Percentiles rank a stretch among this genome's conserved stretches.
phyloP scores from a whole-genome alignment of 2,888 invertebrate genomes.

The Alsophila aescularia region DNA sequence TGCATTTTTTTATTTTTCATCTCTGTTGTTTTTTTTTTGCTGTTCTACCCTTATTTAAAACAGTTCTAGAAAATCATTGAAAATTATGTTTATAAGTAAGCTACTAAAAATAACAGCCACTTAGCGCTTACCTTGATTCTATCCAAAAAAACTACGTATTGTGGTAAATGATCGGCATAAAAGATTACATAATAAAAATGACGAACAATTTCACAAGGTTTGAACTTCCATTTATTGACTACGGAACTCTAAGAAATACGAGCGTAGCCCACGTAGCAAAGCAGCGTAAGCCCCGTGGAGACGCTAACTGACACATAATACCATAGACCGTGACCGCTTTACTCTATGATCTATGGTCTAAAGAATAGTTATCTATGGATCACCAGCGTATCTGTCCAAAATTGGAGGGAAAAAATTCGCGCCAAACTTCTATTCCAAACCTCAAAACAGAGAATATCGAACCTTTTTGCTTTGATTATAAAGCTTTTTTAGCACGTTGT shows the following conservation, averaged over 20 bases:
- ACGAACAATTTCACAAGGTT: no score
- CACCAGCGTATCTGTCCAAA: conserved; percentile 65
- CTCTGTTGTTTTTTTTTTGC: no score
- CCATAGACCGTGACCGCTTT: conserved; percentile 84
- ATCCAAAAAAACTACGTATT: no score
- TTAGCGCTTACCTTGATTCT: no score
- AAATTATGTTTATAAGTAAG: no score
- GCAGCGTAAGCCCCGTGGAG: conserved; percentile 81
- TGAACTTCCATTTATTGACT: neutral
- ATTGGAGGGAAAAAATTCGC: conserved; percentile 63
- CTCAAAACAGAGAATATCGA: conserved; percentile 41
- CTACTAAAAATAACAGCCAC: no score
- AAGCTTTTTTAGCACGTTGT: conserved; percentile 29
- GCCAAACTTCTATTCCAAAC: conserved; percentile 42
- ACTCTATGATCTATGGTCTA: conserved; percentile 82
- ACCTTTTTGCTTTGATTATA: conserved; percentile 47
- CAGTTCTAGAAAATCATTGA: no score
- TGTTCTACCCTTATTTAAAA: no score
- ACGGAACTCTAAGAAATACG: neutral
- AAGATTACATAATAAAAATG: no score
- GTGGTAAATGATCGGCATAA: no score
- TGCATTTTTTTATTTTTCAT: no score
- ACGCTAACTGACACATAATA: conserved; percentile 84
- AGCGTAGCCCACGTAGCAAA: no score
- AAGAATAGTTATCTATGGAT: conserved; percentile 74